A percentile compares a stretch with the other conserved stretches of the same genome.
Evolutionary conservation across 1,140 invertebrate species (phyloP).

Genomic region (Panagrolaimus sp.): DNA sequence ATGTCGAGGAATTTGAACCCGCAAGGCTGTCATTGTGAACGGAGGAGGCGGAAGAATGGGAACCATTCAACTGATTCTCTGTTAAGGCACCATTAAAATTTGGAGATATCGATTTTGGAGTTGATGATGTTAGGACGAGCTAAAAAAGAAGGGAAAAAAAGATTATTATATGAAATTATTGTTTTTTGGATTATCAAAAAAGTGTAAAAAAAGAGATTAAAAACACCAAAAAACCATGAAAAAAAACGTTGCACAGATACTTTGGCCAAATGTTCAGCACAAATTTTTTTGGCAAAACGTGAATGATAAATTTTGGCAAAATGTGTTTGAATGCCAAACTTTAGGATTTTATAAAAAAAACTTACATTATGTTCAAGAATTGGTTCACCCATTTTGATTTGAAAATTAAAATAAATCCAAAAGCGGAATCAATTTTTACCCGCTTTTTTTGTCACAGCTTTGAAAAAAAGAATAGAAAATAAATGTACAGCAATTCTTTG

Average conservation of each 20-base stretch:
- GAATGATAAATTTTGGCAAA: background rate
- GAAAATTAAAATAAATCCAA: no score
- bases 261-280: background rate
- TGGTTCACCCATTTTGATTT: background rate
- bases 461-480: no score
- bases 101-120: slow-evolving; percentile 5
- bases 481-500: no score
- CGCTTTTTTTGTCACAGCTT: no score
- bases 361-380: slow-evolving; percentile 13
- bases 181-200: background rate
- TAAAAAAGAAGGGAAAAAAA: background rate
- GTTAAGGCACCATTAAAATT: background rate
- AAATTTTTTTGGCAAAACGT: background rate
- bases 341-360: background rate
- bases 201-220: background rate
- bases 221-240: no score
- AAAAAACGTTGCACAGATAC: no score
- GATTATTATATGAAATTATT: no score
- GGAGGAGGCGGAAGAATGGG: slow-evolving; percentile 21
- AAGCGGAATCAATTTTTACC: no score
- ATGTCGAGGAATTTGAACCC: slow-evolving; percentile 4
- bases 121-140: background rate
- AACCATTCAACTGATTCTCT: slow-evolving; percentile 22
- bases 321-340: background rate
- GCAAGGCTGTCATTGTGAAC: slow-evolving; percentile 21